Base-by-base conservation (phyloP, 2,113 vertebrate genomes). In the Platycercus adscitus region DNA sequence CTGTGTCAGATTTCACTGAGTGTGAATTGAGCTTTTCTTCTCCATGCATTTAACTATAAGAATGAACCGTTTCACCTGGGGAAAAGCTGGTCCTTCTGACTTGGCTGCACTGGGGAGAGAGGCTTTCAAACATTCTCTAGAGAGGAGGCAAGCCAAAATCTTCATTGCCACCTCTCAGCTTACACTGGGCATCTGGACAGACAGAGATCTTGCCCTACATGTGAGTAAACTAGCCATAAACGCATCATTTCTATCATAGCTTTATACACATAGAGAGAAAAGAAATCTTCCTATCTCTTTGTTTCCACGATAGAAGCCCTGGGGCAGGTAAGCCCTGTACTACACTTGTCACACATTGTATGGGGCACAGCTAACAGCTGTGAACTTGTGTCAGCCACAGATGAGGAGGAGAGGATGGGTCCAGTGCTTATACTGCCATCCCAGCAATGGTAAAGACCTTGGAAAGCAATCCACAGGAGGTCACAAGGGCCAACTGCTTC, bases 371-470 rank as follows among this genome's bases (percentile, higher is more conserved):
- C 61, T 4, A 4, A 25, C 23, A 63, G 53, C 26, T 1, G 1
- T 7, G 33, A 31, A 31, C 25, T 29, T 0, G 1, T 61, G 37
- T 10, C 8, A 44, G 5, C 8, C 3, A 5, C 12, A 61, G 39
- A 12, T 41, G 39, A 66, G 26, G 9, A 86, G 56, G 25, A 79
- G 31, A 41, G 33, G 31, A 41, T 37, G 23, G 15, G 13, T 47
- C 39, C 33, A 72, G 21, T 13, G 71, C 81, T 71, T 72, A 25
- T 13, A 6, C 25, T 41, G 39, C 25, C 21, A 33, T 52, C 33
- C 43, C 61, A 64, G 28, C 19, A 50, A 43, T 7, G 33, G 21
- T 14, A 77, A 52, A 49, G 52, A 49, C 52, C 43, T 68, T 46
- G 66, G 21, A 25, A 71, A 76, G 2, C 0, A 1, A 49, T 24